Percentiles rank a stretch among this genome's conserved stretches.
Evolutionary conservation across 2,797 vertebrate genomes (phyloP).

Genomic region (Cryptoprocta ferox): DNA sequence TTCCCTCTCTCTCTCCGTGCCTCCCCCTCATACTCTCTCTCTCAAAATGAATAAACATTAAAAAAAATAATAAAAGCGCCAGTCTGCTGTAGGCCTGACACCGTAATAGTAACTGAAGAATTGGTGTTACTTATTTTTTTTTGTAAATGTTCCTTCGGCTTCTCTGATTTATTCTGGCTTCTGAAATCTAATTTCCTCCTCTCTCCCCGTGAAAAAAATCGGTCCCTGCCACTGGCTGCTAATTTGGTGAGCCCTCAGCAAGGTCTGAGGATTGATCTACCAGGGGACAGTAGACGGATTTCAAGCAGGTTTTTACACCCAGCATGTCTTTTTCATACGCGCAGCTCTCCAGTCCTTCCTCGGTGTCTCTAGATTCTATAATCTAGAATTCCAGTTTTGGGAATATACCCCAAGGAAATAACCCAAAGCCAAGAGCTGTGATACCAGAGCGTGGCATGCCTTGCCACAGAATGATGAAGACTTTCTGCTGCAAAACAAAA

Average conservation of each 20-base stretch:
- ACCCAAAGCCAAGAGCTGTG: not conserved
- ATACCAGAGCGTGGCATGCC: not conserved
- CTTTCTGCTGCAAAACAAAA: not conserved
- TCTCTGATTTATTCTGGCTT: not conserved
- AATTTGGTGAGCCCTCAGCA: not conserved
- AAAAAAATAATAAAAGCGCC: not conserved
- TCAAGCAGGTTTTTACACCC: not conserved
- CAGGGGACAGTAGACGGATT: not conserved
- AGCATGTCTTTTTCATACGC: not conserved
- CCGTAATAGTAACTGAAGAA: not conserved
- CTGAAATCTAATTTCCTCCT: constrained; percentile 43
- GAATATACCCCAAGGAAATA: too few species aligned
- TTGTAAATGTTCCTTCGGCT: not conserved
- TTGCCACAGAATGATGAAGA: not conserved
- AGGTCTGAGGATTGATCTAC: not conserved
- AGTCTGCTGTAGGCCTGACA: not conserved
- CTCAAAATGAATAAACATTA: too few species aligned
- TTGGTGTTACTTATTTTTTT: not conserved
- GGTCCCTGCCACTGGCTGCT: not conserved
- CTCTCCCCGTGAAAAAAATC: not conserved
- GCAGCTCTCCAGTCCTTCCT: not conserved
- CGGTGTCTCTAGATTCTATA: not conserved
- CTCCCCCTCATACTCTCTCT: too few species aligned
- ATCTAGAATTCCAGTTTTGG: too few species aligned
- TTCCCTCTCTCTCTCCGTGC: too few species aligned